A percentile compares a stretch with the other conserved stretches of the same genome.
Conservation (phyloP, 64 coral and sea anemone species). For the Anthopleura sola region DNA sequence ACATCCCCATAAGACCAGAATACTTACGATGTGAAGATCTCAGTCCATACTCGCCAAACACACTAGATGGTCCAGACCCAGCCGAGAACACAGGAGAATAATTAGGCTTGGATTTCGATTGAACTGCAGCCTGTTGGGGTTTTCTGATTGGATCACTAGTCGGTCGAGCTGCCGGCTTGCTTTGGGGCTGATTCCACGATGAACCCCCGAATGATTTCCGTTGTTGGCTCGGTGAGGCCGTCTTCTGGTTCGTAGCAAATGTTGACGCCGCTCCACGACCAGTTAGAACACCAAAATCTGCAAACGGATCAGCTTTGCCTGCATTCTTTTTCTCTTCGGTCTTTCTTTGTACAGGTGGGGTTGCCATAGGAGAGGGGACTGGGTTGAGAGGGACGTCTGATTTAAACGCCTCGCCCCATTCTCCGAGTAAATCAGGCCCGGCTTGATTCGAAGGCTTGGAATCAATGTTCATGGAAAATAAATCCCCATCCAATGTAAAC, state of each 20-base stretch:
- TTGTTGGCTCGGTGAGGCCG: background rate
- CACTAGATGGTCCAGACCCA: slow-evolving; percentile 41
- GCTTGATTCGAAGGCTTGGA: slow-evolving; percentile 19
- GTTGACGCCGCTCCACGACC: background rate
- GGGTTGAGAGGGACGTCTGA: slow-evolving; percentile 58
- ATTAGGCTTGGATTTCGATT: slow-evolving; percentile 57
- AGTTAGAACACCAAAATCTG: slow-evolving; percentile 57
- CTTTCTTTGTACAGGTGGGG: background rate
- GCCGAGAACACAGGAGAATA: slow-evolving; percentile 53
- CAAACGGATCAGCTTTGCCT: slow-evolving; percentile 45
- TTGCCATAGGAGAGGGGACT: slow-evolving; percentile 28
- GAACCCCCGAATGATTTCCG: slow-evolving; percentile 13
- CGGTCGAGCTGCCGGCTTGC: background rate
- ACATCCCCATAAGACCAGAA: background rate
- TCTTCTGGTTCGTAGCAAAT: background rate
- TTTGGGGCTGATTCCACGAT: background rate
- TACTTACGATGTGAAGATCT: slow-evolving; percentile 47
- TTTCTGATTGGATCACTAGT: background rate
- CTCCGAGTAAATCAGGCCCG: slow-evolving; percentile 66
- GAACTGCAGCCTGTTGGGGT: slow-evolving; percentile 11
- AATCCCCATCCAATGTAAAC: background rate
- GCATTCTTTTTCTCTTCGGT: background rate
- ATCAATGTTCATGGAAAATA: background rate
- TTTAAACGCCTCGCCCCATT: slow-evolving; percentile 47
- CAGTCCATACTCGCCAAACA: slow-evolving; percentile 81